These are phyloP conservation scores for Pocota personata DNA, from an alignment of 2,888 invertebrate species.

Conservation along the genomic window DNA sequence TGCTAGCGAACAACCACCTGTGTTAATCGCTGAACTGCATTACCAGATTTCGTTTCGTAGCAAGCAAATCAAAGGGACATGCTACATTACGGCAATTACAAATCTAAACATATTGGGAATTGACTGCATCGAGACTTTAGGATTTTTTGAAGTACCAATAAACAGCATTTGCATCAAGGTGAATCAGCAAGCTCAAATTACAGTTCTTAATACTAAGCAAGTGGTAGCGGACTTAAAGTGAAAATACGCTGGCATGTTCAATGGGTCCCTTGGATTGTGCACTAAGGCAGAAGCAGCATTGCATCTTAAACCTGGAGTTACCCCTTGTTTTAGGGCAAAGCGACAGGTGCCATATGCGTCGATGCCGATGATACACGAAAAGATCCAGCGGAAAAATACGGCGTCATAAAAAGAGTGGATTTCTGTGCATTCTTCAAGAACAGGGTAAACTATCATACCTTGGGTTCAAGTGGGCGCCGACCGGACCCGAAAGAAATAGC, in stretches of 20 bases:
- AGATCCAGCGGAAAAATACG: slow-evolving; percentile 47
- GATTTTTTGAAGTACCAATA: too few species aligned
- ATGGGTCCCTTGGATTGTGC: slow-evolving; percentile 49
- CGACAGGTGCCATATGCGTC: slow-evolving; percentile 73
- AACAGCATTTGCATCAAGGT: too few species aligned
- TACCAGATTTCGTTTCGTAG: not conserved
- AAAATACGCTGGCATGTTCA: slow-evolving; percentile 51
- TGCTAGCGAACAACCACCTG: too few species aligned
- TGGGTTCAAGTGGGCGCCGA: slow-evolving; percentile 36
- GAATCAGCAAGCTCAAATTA: too few species aligned
- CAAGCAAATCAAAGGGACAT: too few species aligned
- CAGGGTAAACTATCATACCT: slow-evolving; percentile 40
- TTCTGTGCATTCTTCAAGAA: slow-evolving; percentile 41
- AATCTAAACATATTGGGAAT: too few species aligned
- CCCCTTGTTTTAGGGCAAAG: slow-evolving; percentile 63
- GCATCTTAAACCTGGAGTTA: slow-evolving; percentile 59
- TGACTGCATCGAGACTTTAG: too few species aligned
- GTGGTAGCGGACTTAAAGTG: not conserved
- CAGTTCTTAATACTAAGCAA: too few species aligned
- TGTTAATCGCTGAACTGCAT: slow-evolving; percentile 64
- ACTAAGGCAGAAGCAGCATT: slow-evolving; percentile 59
- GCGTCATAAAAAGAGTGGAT: slow-evolving; percentile 59
- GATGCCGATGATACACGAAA: slow-evolving; percentile 48
- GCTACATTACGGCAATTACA: too few species aligned
- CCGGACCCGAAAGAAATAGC: slow-evolving; percentile 33